Percentiles rank a stretch among this genome's conserved stretches.
Conservation (phyloP, 2,797 vertebrate species). For the Alcedo atthis region DNA sequence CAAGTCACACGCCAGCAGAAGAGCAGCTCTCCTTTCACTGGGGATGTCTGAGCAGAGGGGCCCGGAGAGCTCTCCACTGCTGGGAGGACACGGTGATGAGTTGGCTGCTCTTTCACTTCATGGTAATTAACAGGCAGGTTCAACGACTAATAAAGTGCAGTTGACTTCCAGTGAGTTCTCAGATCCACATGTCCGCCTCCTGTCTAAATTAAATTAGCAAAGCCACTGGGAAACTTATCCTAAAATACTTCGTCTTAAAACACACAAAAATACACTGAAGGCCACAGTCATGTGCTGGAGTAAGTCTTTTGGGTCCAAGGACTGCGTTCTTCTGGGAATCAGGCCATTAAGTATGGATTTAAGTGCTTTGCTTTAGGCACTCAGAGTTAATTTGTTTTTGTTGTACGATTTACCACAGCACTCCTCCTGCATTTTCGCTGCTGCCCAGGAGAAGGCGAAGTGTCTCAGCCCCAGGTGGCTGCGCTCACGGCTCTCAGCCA, state of each 20-base stretch:
- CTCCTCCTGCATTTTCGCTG: not conserved
- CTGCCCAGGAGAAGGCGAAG: not conserved
- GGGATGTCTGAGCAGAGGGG: not conserved
- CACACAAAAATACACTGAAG: not conserved
- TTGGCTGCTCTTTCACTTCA: not conserved
- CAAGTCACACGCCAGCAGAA: too few species aligned
- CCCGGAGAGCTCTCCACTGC: not conserved
- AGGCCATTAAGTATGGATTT: constrained; percentile 35
- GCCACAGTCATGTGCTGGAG: not conserved
- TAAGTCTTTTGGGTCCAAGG: not conserved
- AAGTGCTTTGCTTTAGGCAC: constrained; percentile 40
- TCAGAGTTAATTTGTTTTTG: constrained; percentile 31
- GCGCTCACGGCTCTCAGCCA: not conserved
- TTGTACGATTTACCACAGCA: not conserved
- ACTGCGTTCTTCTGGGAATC: not conserved
- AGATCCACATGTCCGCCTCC: not conserved
- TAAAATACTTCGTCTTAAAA: not conserved
- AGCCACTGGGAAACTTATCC: not conserved
- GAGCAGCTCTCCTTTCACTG: not conserved
- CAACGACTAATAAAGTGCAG: not conserved
- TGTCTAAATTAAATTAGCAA: constrained; percentile 5
- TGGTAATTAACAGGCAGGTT: not conserved
- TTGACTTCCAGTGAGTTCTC: not conserved
- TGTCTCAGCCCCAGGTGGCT: not conserved
- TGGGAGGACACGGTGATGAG: rapidly evolving